phyloP scores from a whole-genome alignment of 1,140 invertebrate species.

The Sycobia sp. region DNA sequence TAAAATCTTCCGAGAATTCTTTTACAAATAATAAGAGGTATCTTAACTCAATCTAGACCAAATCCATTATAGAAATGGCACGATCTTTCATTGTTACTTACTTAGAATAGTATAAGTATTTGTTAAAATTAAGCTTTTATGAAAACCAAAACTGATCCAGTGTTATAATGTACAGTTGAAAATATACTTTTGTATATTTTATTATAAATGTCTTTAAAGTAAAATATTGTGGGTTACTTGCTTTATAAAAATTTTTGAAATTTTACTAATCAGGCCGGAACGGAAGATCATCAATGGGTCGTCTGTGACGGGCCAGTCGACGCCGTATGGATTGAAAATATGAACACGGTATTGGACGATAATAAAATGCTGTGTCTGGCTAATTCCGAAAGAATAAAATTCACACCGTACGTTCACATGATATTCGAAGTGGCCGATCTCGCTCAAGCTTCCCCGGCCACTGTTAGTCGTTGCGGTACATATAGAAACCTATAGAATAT shows the following conservation, averaged over 20 bases:
- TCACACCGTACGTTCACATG: conserved; percentile 81
- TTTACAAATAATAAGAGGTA: no score
- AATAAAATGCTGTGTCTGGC: conserved; percentile 91
- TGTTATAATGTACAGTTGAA: no score
- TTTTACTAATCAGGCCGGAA: conserved; percentile 45
- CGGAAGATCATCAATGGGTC: conserved; percentile 80
- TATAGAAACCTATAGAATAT: no score
- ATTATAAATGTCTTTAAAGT: no score
- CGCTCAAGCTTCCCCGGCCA: conserved; percentile 85
- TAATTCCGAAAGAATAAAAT: conserved; percentile 88
- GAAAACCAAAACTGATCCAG: no score
- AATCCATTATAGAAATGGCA: no score
- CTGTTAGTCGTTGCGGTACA: conserved; percentile 71
- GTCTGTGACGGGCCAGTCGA: conserved; percentile 92
- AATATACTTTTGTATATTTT: no score
- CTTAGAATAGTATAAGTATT: no score
- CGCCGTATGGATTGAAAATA: conserved; percentile 94
- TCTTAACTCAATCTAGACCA: no score
- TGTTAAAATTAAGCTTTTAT: no score
- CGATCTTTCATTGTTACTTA: no score
- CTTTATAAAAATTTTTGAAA: neutral
- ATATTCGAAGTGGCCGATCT: conserved; percentile 90
- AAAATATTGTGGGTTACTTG: neutral
- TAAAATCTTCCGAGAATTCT: no score
- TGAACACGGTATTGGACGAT: conserved; percentile 92